Evolutionary conservation across 1,140 invertebrate species (phyloP), one percentile per base, ranked within the genome.

Genomic region (Eufriesea mexicana): DNA sequence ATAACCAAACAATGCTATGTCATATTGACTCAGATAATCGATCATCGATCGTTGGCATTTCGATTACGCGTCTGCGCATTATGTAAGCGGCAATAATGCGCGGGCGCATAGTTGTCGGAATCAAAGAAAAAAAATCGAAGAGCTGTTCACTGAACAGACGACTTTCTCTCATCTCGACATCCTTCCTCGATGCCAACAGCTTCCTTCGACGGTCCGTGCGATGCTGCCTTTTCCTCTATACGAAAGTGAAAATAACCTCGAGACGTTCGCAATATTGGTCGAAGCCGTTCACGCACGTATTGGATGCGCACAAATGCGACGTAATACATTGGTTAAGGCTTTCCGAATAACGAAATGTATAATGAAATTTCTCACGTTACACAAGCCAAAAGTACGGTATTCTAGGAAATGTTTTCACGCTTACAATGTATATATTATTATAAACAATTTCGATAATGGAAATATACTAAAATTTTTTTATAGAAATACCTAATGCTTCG

Each of bases 161-260:
- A 86, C 87, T 89, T 89, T 89, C 87, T 88, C 87, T 88, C 57
- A 67, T 77, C 80, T 77, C 59, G 62, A 18, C 59, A 47, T 64
- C 35, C 61, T 82, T 83, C 51, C 51, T 71, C 28, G 18, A 23
- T 23, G 35, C 51, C 25, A 6, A 5, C 71, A 68, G 51, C 83
- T 68, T 80, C 70, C 61, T 55, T 45, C 66, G 47, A 66, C 28
- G 49, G 18, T 76, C 25, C 57, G 28, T 23, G 42, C 70, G 25
- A 68, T 20, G 20, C n/a, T 20, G 18, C 45, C 49, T 79, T 78
- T 47, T 81, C 47, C 20, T 71, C 57, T 8, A 14, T 59, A 71
- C 61, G 74, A 87, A 87, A 88, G 83, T 82, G 83, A 87, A 87
- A 85, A 88, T 14, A 55, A 67, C 14, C 25, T 47, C n/a, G 7